Evolutionary conservation across 2,113 vertebrate species (phyloP).

Genomic region (Lampris incognitus): DNA sequence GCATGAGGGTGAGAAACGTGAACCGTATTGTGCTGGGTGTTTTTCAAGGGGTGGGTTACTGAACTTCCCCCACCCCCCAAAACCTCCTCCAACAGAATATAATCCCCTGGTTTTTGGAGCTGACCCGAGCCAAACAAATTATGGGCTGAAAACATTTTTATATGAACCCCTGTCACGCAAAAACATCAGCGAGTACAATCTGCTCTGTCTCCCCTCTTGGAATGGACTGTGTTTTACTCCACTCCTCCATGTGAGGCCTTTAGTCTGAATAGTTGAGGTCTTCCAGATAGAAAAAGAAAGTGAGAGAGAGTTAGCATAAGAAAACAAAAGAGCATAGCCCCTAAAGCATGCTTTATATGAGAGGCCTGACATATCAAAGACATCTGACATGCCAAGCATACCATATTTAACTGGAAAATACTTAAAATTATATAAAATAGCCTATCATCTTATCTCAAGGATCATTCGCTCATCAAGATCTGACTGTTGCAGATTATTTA

Average conservation of each 20-base stretch:
- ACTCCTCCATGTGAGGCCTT: slow-evolving; percentile 28
- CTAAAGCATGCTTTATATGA: slow-evolving; percentile 53
- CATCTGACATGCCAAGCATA: not conserved
- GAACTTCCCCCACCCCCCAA: slow-evolving; percentile 28
- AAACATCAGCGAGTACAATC: slow-evolving; percentile 59
- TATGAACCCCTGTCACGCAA: slow-evolving; percentile 76
- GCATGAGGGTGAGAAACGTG: slow-evolving; percentile 67
- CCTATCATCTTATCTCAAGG: too few relatives aligned
- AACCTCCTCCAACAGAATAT: slow-evolving; percentile 52
- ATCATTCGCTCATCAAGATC: too few relatives aligned
- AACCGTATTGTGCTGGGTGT: slow-evolving; percentile 71
- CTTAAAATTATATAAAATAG: too few relatives aligned
- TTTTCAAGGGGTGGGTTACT: slow-evolving; percentile 57
- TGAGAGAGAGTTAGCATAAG: slow-evolving; percentile 9
- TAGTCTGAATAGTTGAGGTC: slow-evolving; percentile 54
- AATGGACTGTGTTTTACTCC: slow-evolving; percentile 28
- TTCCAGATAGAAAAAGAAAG: slow-evolving; percentile 35
- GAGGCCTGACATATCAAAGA: slow-evolving; percentile 30
- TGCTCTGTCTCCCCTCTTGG: slow-evolving; percentile 36
- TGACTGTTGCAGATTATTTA: too few relatives aligned
- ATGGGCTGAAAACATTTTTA: slow-evolving; percentile 71
- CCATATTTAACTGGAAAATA: not conserved
- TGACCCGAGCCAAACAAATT: slow-evolving; percentile 78
- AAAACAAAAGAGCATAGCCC: slow-evolving; percentile 21
- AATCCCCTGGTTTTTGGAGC: slow-evolving; percentile 67